Conservation (phyloP, 2,113 vertebrate species). For the Rafetus swinhoei region DNA sequence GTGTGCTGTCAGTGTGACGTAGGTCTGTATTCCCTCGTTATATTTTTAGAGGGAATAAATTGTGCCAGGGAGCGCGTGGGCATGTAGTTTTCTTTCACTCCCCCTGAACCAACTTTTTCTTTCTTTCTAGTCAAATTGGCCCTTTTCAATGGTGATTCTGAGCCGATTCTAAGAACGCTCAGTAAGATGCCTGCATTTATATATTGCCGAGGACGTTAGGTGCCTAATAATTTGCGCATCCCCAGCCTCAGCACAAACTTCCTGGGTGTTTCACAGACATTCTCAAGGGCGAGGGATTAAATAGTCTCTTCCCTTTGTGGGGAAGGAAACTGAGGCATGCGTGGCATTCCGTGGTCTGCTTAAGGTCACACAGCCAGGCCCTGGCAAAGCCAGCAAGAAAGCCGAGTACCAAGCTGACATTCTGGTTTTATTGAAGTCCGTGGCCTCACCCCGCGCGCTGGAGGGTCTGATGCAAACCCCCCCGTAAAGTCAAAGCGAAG, state of each 20-base stretch:
- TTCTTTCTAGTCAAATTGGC: not conserved
- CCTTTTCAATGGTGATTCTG: not conserved
- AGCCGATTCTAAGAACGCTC: not conserved
- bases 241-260: not conserved
- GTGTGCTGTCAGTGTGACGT: not conserved
- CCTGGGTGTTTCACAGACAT: not conserved
- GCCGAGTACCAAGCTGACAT: not conserved
- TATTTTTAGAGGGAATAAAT: conserved; percentile 55
- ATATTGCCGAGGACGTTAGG: not conserved
- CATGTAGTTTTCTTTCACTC: not conserved
- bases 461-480: not conserved
- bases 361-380: not conserved
- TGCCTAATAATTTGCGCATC: not conserved
- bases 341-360: fast-evolving
- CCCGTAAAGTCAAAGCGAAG: not conserved
- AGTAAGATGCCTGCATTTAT: fast-evolving
- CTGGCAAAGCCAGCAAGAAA: not conserved
- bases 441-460: not conserved
- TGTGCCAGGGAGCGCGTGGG: not conserved
- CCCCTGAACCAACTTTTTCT: not conserved
- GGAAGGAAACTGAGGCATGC: conserved; percentile 34
- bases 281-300: not conserved
- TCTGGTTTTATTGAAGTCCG: not conserved
- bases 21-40: conserved; percentile 32
- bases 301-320: not conserved